Base-by-base conservation (phyloP, 2,888 invertebrate species). In the Nomada fabriciana region DNA sequence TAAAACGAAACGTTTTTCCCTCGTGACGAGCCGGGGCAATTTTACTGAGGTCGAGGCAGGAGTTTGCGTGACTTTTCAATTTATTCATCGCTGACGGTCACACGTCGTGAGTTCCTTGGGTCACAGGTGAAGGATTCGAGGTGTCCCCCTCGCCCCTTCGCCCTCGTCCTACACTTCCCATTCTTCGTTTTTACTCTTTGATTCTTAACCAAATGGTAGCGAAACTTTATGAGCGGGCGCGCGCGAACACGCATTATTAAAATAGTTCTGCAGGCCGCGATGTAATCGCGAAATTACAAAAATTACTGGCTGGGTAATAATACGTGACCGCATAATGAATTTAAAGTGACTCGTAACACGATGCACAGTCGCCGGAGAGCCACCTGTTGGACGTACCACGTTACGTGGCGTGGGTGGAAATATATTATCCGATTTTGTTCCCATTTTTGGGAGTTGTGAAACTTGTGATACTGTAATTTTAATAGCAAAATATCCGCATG, bases 51-150 rank as follows among this genome's bases (percentile, higher is more conserved):
- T 43, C 43, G 11, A 25, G 20, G 18, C 36, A 60, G n/a, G 13
- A 18, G 60, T 80, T 72, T 80, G 47, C 43, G 57, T 23, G 60
- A 86, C 76, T 83, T 85, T 73, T 70, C 76, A 84, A 85, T 81
- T 76, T 74, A 83, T 76, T 85, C 78, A 84, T 83, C 67, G 81
- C 86, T 85, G 89, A 77, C 76, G 81, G 84, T 80, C 86, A 86
- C 87, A 80, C 85, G 80, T 83, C 85, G 86, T 88, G 90, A 84
- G 81, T 78, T 84, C 71, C 86, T 83, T 81, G 89, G 91, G 91
- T 91, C 92, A 92, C 91, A 92, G 91, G 90, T 91, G 91, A 92
- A 91, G 86, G 91, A 92, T 90, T 92, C 87, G 88, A 88, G 86
- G 88, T 76, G 68, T 76, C 76, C 81, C 85, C 76, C 83, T 63